phyloP scores from a whole-genome alignment of 2,113 vertebrate species.

The Forbesichthys agassizii region DNA sequence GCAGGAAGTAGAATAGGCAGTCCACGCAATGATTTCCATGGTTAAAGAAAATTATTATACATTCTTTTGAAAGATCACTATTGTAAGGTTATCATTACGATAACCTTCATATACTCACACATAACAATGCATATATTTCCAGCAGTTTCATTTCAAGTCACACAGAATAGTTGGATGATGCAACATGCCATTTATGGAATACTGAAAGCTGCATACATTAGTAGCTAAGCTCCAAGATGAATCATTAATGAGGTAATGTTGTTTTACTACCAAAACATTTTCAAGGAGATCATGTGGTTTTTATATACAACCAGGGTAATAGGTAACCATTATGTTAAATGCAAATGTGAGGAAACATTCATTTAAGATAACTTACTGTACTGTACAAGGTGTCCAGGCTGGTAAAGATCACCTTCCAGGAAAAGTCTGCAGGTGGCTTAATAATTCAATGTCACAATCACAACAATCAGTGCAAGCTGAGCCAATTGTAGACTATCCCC shows the following conservation, averaged over 20 bases:
- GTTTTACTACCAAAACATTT: background rate
- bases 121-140: background rate
- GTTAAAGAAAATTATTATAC: no score
- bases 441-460: conserved; percentile 82
- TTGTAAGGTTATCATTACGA: conserved; percentile 1
- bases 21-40: no score
- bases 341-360: background rate
- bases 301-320: background rate
- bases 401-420: conserved; percentile 42
- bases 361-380: background rate
- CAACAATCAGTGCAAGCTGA: conserved; percentile 80
- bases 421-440: conserved; percentile 61
- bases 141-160: background rate
- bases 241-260: background rate
- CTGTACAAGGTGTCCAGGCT: conserved; percentile 36
- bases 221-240: background rate
- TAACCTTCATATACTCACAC: background rate
- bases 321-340: background rate
- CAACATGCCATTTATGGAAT: background rate
- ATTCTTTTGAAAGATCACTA: no score
- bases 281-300: background rate
- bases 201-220: background rate
- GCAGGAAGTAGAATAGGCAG: conserved; percentile 9
- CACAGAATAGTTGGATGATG: background rate
- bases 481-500: conserved; percentile 82